Evolutionary conservation across 1,140 invertebrate genomes (phyloP).

Genomic region (Drosophila ercepeae): DNA sequence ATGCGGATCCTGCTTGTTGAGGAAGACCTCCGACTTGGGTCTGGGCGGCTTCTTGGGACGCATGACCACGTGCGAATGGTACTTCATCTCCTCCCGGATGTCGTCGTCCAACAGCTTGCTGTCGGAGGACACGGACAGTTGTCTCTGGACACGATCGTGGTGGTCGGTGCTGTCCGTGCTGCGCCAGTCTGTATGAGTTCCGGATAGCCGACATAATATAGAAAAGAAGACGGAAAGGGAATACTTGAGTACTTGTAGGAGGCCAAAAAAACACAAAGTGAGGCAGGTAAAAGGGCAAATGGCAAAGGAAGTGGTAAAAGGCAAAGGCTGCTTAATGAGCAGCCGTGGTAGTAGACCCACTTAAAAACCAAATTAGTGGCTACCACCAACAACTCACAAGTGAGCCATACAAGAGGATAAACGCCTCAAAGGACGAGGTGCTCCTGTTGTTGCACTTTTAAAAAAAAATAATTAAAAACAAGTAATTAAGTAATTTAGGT

Average conservation of each 20-base stretch:
- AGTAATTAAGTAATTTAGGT: too few species aligned
- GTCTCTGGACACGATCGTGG: constrained; percentile 92
- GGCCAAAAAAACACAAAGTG: constrained; percentile 12
- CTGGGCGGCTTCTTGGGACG: constrained; percentile 93
- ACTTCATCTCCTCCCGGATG: constrained; percentile 89
- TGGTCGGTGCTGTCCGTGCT: constrained; percentile 88
- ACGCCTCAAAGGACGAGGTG: constrained; percentile 24
- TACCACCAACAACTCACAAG: constrained; percentile 30
- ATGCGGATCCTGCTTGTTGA: constrained; percentile 87
- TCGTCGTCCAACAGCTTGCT: constrained; percentile 94
- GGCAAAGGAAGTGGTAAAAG: constrained; percentile 21
- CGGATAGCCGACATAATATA: constrained; percentile 46
- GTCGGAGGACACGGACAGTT: constrained; percentile 95
- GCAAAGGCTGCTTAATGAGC: constrained; percentile 68
- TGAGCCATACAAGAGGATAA: constrained; percentile 59
- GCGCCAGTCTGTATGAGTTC: constrained; percentile 87
- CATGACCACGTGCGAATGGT: constrained; percentile 90
- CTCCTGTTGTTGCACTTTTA: neutral
- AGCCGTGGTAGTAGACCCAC: constrained; percentile 33
- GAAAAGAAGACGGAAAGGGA: constrained; percentile 28
- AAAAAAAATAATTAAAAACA: neutral
- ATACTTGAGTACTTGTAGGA: constrained; percentile 33
- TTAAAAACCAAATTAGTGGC: constrained; percentile 72
- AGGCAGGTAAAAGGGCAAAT: constrained; percentile 4
- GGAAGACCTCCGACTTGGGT: constrained; percentile 94